Conservation (phyloP, 2,113 vertebrate genomes). For the Enhydra lutris region DNA sequence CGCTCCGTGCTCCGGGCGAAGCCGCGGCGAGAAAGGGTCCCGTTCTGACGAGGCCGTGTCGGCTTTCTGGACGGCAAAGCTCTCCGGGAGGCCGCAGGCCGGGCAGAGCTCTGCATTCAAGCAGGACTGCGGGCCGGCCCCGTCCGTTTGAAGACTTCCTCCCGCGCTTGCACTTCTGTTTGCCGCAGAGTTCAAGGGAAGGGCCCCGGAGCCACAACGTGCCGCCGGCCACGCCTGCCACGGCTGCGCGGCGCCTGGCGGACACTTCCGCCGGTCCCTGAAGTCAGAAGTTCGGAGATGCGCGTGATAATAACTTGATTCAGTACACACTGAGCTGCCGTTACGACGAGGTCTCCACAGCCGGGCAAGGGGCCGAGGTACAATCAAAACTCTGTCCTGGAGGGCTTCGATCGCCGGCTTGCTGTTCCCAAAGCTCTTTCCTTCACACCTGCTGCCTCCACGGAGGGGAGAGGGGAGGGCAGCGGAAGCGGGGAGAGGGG, state of each 20-base stretch:
- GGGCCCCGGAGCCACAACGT: background rate
- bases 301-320: accelerated
- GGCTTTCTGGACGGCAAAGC: background rate
- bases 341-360: background rate
- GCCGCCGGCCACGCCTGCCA: too few species aligned
- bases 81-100: background rate
- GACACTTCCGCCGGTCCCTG: background rate
- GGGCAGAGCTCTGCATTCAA: accelerated
- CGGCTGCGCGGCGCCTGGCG: accelerated
- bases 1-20: accelerated
- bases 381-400: too few species aligned
- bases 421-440: background rate
- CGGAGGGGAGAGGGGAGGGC: background rate
- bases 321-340: accelerated
- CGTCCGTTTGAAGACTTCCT: background rate
- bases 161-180: background rate
- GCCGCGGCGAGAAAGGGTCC: too few species aligned
- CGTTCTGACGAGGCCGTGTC: too few species aligned
- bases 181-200: background rate
- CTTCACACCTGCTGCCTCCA: background rate
- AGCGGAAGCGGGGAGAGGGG: background rate
- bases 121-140: background rate
- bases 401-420: accelerated
- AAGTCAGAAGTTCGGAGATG: background rate
- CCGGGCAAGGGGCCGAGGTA: background rate